Conservation (phyloP, 37 sponge, comb jelly and placozoan species). For the Bolinopsis microptera region DNA sequence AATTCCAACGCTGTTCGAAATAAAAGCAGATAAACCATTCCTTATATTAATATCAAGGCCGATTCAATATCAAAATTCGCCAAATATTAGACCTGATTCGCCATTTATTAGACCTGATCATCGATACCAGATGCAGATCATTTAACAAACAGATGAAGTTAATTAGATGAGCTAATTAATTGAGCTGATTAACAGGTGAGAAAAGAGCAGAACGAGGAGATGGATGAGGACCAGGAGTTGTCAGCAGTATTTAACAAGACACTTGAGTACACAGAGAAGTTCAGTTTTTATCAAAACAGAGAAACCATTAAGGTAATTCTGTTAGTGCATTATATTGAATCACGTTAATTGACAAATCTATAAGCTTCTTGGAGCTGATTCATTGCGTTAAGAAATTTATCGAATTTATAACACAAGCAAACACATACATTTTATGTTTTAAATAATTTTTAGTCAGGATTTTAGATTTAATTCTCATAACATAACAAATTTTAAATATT, state of each 20-base stretch:
- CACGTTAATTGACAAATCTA: too few species aligned
- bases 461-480: too few species aligned
- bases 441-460: too few species aligned
- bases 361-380: constrained; percentile 60
- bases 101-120: too few species aligned
- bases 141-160: too few species aligned
- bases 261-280: constrained; percentile 85
- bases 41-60: neutral
- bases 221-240: constrained; percentile 91
- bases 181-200: too few species aligned
- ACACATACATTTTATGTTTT: neutral
- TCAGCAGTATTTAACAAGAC: constrained; percentile 93
- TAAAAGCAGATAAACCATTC: too few species aligned
- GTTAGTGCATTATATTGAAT: too few species aligned
- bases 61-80: neutral
- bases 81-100: neutral
- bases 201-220: constrained; percentile 84
- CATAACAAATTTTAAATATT: too few species aligned
- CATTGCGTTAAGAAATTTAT: neutral
- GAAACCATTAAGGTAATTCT: constrained; percentile 84
- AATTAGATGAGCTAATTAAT: too few species aligned
- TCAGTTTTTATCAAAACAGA: constrained; percentile 94
- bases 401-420: neutral
- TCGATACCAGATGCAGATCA: too few species aligned
- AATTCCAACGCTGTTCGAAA: constrained; percentile 77